A percentile compares a stretch with the other conserved stretches of the same genome.
These are phyloP conservation scores for Steinernema feltiae DNA, from an alignment of 1,140 invertebrate genomes.

Conservation along the genomic window DNA sequence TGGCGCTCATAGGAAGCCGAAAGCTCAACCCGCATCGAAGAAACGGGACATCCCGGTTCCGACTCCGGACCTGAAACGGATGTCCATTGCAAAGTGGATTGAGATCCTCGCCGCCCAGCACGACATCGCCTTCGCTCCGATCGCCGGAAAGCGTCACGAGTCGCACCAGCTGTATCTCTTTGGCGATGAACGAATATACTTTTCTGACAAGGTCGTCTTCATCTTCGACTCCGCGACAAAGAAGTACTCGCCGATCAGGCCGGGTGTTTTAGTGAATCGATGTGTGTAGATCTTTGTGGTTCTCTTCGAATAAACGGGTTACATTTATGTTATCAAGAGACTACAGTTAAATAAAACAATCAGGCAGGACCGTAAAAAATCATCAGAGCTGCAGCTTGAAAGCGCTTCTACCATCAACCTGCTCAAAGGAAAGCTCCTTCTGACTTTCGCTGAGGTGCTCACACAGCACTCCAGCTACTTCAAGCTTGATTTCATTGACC, in stretches of 20 bases:
- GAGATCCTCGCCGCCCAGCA: neutral
- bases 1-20: neutral
- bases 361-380: neutral
- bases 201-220: neutral
- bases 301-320: too few species aligned
- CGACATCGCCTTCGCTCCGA: neutral
- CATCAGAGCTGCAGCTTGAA: neutral
- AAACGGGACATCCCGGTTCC: neutral
- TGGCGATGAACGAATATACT: neutral
- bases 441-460: slow-evolving; percentile 1
- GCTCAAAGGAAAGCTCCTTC: neutral
- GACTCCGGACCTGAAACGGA: neutral
- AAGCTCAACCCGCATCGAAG: neutral
- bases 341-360: neutral
- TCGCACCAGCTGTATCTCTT: neutral
- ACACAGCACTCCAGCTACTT: neutral
- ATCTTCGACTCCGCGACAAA: neutral
- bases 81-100: slow-evolving; percentile 1
- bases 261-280: neutral
- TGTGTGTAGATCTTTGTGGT: neutral
- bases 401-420: neutral
- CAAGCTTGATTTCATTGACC: slow-evolving; percentile 1
- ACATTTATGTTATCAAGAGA: too few species aligned
- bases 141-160: neutral
- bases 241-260: neutral